Evolutionary conservation across 2,113 vertebrate species (phyloP).

Genomic region (Cygnus atratus): DNA sequence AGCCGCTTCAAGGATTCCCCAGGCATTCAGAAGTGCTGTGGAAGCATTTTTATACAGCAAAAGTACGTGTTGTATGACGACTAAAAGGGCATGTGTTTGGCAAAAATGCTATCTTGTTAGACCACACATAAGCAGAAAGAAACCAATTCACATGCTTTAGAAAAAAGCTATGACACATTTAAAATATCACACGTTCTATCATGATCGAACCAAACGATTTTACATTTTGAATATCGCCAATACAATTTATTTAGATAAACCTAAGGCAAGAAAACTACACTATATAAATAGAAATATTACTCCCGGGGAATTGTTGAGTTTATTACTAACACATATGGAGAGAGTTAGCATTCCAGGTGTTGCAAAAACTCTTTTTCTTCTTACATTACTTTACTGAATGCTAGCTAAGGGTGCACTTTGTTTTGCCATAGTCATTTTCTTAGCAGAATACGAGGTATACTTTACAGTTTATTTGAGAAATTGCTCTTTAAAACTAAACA

Average conservation of each 20-base stretch:
- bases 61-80: accelerated
- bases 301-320: not conserved
- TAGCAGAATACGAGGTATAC: not conserved
- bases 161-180: not conserved
- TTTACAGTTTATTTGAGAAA: not conserved
- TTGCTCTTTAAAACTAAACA: not conserved
- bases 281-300: not conserved
- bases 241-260: not conserved
- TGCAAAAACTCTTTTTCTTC: not conserved
- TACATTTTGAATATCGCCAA: not conserved
- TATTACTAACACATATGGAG: not conserved
- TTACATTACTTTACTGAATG: not conserved
- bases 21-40: not conserved
- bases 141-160: not conserved
- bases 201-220: not conserved
- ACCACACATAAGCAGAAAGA: not conserved
- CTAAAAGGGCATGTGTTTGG: not conserved
- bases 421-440: not conserved
- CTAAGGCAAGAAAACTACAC: not conserved
- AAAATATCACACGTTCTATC: not conserved
- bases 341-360: not conserved
- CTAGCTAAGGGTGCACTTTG: not conserved
- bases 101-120: not conserved
- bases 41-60: not conserved
- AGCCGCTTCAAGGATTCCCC: not conserved